These are phyloP conservation scores for Spilogale gracilis DNA, from an alignment of 2,113 vertebrate genomes.

Conservation along the genomic window DNA sequence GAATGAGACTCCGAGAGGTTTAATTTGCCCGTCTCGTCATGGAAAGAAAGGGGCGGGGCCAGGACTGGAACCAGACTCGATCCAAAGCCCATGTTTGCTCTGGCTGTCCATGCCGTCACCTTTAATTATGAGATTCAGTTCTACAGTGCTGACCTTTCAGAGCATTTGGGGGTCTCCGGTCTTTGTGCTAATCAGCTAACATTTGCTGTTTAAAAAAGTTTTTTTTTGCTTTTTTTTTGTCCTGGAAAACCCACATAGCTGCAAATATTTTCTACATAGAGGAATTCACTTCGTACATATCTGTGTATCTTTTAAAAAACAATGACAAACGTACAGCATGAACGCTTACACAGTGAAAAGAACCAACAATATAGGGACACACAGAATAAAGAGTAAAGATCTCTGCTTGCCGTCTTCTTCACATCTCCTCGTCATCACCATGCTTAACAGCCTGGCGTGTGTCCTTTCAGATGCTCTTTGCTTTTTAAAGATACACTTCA, in stretches of 20 bases:
- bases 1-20: not conserved
- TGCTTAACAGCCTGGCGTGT: not conserved
- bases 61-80: not conserved
- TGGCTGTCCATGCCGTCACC: not conserved
- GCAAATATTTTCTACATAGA: conserved; percentile 13
- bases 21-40: not conserved
- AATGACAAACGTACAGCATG: not conserved
- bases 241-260: conserved; percentile 8
- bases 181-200: conserved; percentile 28
- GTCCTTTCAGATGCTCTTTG: not conserved
- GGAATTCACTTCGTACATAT: not conserved
- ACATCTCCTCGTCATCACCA: too few relatives aligned
- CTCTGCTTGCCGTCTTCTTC: not conserved
- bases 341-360: not conserved
- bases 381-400: not conserved
- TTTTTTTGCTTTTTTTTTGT: not conserved
- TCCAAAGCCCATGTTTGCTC: conserved; percentile 35
- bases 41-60: not conserved
- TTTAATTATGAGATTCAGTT: not conserved
- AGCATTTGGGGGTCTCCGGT: not conserved
- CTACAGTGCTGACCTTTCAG: not conserved
- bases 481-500: not conserved
- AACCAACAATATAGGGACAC: not conserved
- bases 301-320: not conserved
- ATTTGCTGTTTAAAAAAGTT: not conserved